Base-by-base conservation (phyloP, 1,140 invertebrate genomes). In the Drosophila repleta region DNA sequence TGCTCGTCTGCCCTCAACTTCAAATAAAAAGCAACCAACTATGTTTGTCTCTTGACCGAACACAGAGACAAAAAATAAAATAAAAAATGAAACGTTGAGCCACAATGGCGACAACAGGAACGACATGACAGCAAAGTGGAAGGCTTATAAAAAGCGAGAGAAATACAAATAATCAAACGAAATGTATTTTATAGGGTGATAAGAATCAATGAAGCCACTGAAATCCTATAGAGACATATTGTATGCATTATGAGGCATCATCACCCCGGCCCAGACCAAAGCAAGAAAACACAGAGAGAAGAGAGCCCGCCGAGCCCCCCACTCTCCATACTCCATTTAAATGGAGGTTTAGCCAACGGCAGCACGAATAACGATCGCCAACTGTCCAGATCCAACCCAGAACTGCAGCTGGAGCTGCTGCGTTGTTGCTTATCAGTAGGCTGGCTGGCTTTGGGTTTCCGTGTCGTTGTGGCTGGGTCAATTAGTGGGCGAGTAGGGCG, bases 211-310 rank as follows among this genome's bases (percentile, higher is more conserved):
- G 90, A 90, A 91, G 90, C 90, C 90, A 91, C 90, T 91, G 90
- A 91, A 91, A 91, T 91, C 90, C 90, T 91, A 91, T 91, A 91
- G 90, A 91, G 90, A 91, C 90, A 91, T 91, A 91, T 91, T 91
- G 90, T 91, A 84, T 90, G 84, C 84, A 90, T 90, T 90, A 90
- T 89, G 81, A 78, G 76, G 80, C 75, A 76, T 71, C 75, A 74
- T 68, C 58, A 70, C 24, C 74, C 37, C 21, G 37, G 11, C 45
- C 45, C 45, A 46, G 39, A 5, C 39, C 39, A 41, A 17, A 7
- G 1, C n/a, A 5, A 11, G 7, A 10, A 6, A 35, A 35, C 7
- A 41, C 6, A 29, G 29, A 43, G 39, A 43, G 39, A 17, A 43
- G n/a, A 43, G n/a, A 2, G 17, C 43, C 43, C 17, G 15, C 60